Evolutionary conservation across 2,888 invertebrate genomes (phyloP), one percentile per base, ranked within the genome.

Genomic region (Napeogenes sylphis): DNA sequence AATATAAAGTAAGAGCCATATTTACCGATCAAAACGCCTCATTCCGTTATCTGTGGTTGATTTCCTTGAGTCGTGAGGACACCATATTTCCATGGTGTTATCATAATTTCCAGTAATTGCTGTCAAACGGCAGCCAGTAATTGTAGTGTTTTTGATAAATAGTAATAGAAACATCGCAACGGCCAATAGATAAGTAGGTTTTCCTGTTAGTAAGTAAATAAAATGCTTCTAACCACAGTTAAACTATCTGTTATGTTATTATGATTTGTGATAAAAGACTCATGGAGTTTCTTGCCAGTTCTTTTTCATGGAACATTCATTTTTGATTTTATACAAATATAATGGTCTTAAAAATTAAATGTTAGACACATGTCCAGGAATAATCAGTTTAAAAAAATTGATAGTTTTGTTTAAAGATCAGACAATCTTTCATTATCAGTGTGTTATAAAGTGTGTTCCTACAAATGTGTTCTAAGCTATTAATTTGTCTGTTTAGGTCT

Each of bases 21-120:
- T 55, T 64, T 58, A 61, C 53, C 35, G 55, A 64, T 61, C 38
- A 47, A 55, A 55, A 38, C 47, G 47, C 46, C 57, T 47, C n/a
- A 3, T 10, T 4, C 61, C 58, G 61, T 61, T 64, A 61, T 58
- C 64, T 70, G 70, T 62, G 71, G 71, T 71, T 61, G 70, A 64
- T 71, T 71, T 72, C 67, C 62, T 75, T 64, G 57, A 71, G 77
- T 83, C 85, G 84, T 85, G 86, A 86, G 85, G 84, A 81, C 75
- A 70, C 75, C 76, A 76, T 80, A 80, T 77, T 81, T 80, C 76
- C 60, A 58, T 38, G 56, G 73, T 47, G 8, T n/a, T 47, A 47
- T 73, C 78, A 78, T 78, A 78, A 75, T 79, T 76, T 74, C 71
- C 74, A 70, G 80, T 83, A 83, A 85, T 84, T 80, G 83, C 77